Evolutionary conservation across 2,888 invertebrate species (phyloP).

Genomic region (Cataglyphis albicans): DNA sequence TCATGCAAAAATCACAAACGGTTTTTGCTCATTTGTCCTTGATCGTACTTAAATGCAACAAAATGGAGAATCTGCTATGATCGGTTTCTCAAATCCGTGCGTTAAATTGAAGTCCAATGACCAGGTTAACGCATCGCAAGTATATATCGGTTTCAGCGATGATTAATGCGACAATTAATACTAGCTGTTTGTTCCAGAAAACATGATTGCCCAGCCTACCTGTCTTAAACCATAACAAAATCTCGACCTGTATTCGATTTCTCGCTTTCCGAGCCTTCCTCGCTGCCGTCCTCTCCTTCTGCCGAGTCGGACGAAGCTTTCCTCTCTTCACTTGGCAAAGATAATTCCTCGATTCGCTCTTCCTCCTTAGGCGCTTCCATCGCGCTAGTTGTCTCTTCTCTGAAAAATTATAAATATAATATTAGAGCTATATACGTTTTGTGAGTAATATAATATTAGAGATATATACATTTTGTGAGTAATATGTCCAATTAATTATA

Average conservation of each 20-base stretch:
- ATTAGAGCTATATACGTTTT: not conserved
- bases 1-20: constrained; percentile 33
- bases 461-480: not conserved
- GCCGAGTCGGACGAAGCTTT: constrained; percentile 65
- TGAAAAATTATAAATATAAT: constrained; percentile 40
- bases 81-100: not conserved
- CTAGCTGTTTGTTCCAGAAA: constrained; percentile 55
- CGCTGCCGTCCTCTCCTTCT: constrained; percentile 82
- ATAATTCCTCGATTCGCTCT: constrained; percentile 68
- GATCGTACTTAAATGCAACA: constrained; percentile 43
- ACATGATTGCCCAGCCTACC: constrained; percentile 48
- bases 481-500: not conserved
- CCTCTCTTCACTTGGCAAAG: constrained; percentile 70
- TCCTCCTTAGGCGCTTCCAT: constrained; percentile 63
- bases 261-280: constrained; percentile 91
- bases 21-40: constrained; percentile 20
- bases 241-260: constrained; percentile 94
- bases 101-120: constrained; percentile 9
- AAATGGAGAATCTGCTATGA: constrained; percentile 13
- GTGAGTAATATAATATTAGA: not conserved
- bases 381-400: constrained; percentile 70
- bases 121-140: constrained; percentile 41
- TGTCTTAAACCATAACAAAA: constrained; percentile 93
- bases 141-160: constrained; percentile 61
- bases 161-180: constrained; percentile 64